Evolutionary conservation across 1,140 invertebrate species (phyloP), one percentile per base, ranked within the genome.

Genomic region (Eufriesea mexicana): DNA sequence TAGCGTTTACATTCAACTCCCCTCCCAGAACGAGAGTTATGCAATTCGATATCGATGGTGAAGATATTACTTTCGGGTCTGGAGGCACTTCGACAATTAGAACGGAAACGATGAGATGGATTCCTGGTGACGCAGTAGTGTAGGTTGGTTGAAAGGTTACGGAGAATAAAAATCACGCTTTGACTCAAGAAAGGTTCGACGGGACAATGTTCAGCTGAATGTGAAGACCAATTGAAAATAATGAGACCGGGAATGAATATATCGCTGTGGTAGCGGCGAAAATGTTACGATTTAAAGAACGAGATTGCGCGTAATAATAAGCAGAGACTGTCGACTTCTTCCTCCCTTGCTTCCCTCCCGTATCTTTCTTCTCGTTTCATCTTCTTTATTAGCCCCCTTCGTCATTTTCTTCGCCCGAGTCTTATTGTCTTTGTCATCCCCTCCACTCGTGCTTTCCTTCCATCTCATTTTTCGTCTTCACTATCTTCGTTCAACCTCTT

Each of bases 221-320:
- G 82, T 47, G 57, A 59, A 73, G 54, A 35, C 61, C 84, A 74
- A 83, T 82, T 67, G 85, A 67, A 84, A 87, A 84, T 87, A 87
- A 87, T 83, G 74, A 76, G 80, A 83, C 83, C 78, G 35, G 70
- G 74, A 74, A 83, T 75, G 75, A 80, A 78, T 75, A 87, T 83
- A 75, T 83, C 75, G 61, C 23, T 12, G 54, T 54, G 51, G 23
- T 71, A 49, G 54, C n/a, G 62, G 79, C 62, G 62, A 62, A 71
- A 75, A 81, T 68, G 61, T 86, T 71, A 80, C 85, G 79, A 87
- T 79, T 86, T 55, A 42, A 75, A 83, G 68, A 47, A 79, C 71
- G 80, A 87, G 85, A 87, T 86, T 75, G 84, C 72, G 55, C 55
- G 68, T 45, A 73, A 76, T 86, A 86, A 86, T 87, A 83, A 86